A percentile compares a stretch with the other conserved stretches of the same genome.
These are phyloP conservation scores for Mycogona germanica DNA, from an alignment of 2,888 invertebrate species.

Conservation along the genomic window DNA sequence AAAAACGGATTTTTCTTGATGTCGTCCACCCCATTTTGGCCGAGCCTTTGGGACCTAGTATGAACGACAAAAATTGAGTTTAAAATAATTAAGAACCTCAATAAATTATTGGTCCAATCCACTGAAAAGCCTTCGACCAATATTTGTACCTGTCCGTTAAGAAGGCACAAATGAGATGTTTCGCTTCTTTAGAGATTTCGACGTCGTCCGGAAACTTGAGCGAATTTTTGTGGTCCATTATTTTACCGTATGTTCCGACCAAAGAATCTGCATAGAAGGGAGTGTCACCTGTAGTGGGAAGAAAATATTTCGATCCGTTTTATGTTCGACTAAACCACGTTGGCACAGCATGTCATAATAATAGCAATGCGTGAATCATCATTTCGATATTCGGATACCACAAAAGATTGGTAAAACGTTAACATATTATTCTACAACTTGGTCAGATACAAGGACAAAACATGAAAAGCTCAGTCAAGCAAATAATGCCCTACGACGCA, in stretches of 20 bases:
- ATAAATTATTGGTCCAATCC: not conserved
- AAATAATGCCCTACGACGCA: no score
- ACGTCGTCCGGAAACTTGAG: slow-evolving; percentile 85
- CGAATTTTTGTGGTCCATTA: slow-evolving; percentile 97
- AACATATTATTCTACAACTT: no score
- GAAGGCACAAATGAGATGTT: slow-evolving; percentile 76
- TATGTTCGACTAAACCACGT: no score
- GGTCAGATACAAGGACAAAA: no score
- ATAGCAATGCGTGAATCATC: no score
- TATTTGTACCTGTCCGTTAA: slow-evolving; percentile 65
- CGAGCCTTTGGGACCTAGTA: slow-evolving; percentile 59
- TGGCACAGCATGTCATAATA: no score
- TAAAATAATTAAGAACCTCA: not conserved
- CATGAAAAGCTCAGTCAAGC: no score
- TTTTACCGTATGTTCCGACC: slow-evolving; percentile 96
- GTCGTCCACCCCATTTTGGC: slow-evolving; percentile 84
- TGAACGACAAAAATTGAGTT: slow-evolving; percentile 10
- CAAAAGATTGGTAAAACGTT: not conserved
- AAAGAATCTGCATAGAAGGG: slow-evolving; percentile 98
- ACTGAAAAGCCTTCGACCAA: not conserved
- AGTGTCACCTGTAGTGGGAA: slow-evolving; percentile 52
- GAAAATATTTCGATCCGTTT: no score
- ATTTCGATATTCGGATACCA: not conserved
- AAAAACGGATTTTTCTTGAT: slow-evolving; percentile 93
- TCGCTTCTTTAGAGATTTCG: slow-evolving; percentile 63